phyloP scores from a whole-genome alignment of 2,888 invertebrate genomes.

The Strigamia maritima region DNA sequence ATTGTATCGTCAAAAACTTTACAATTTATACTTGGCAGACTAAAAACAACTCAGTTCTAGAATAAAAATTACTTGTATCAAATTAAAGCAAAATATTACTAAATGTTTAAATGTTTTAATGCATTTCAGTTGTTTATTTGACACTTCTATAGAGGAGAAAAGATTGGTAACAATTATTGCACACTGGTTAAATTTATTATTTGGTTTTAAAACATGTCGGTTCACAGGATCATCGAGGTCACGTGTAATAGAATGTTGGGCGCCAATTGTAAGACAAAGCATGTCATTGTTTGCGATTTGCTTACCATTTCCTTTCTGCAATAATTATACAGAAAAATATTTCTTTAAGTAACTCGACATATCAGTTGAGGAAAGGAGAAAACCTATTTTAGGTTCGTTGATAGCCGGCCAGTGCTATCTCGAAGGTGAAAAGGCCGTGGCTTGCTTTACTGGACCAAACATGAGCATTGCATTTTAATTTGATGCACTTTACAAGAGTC shows the following conservation, averaged over 20 bases:
- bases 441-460: neutral
- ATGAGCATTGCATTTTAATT: slow-evolving; percentile 18
- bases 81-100: too few species aligned
- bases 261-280: neutral
- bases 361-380: slow-evolving; percentile 8
- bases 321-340: neutral
- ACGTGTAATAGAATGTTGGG: neutral
- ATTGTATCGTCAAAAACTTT: too few species aligned
- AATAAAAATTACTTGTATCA: too few species aligned
- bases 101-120: too few species aligned
- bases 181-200: too few species aligned
- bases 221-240: neutral
- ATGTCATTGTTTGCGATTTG: neutral
- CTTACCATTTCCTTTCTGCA: neutral
- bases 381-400: neutral
- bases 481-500: neutral
- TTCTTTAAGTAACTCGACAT: neutral
- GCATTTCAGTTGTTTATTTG: too few species aligned
- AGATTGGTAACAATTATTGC: too few species aligned
- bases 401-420: slow-evolving; percentile 10
- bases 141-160: too few species aligned
- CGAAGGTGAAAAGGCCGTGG: slow-evolving; percentile 24
- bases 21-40: too few species aligned
- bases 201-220: neutral
- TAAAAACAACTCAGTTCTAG: too few species aligned